Conservation (phyloP, 2,888 invertebrate species). For the Agrochola lychnidis region DNA sequence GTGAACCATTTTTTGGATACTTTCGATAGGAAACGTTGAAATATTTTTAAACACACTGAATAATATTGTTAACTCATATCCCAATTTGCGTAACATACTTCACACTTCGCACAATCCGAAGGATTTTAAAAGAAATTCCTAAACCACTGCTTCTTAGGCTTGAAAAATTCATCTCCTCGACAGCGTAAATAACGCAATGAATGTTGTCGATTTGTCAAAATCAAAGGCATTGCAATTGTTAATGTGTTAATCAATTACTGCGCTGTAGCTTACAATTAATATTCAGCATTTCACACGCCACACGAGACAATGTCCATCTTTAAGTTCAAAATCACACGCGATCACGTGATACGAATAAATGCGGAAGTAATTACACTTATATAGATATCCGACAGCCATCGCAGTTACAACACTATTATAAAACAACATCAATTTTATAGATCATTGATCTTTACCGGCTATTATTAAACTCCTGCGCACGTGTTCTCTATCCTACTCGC, state of each 20-base stretch:
- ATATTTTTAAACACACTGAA: neutral
- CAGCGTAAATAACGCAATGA: too few species aligned
- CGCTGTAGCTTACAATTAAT: neutral
- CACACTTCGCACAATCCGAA: too few species aligned
- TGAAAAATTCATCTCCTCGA: too few species aligned
- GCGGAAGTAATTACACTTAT: conserved; percentile 44
- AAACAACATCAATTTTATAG: conserved; percentile 69
- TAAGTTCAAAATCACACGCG: conserved; percentile 2
- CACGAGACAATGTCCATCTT: neutral
- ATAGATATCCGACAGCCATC: conserved; percentile 37
- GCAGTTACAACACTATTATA: conserved; percentile 57
- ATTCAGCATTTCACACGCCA: neutral
- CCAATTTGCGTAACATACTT: too few species aligned
- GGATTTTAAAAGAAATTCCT: too few species aligned
- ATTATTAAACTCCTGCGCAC: conserved; percentile 67
- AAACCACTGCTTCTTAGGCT: too few species aligned
- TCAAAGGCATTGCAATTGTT: too few species aligned
- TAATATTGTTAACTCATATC: too few species aligned
- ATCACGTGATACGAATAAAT: conserved; percentile 23
- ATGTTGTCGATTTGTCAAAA: too few species aligned
- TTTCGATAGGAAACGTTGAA: neutral
- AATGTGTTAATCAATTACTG: too few species aligned
- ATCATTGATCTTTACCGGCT: conserved; percentile 70
- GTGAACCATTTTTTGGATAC: neutral
- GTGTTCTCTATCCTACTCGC: conserved; percentile 61